Conservation (phyloP, 1,140 invertebrate species). For the Platyura marginata region DNA sequence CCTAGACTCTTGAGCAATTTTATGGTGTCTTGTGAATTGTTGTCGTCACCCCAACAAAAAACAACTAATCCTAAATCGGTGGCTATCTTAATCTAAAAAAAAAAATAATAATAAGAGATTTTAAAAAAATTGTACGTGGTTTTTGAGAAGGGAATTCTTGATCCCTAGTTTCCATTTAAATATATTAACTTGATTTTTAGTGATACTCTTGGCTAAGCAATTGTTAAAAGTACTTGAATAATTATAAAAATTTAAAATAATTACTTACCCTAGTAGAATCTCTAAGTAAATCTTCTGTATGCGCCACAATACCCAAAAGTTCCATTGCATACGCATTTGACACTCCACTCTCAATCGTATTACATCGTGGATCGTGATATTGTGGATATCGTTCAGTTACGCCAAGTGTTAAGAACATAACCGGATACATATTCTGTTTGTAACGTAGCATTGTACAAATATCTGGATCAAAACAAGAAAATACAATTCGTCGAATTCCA, state of each 20-base stretch:
- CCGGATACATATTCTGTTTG: constrained; percentile 91
- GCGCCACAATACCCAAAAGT: constrained; percentile 75
- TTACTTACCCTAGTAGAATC: constrained; percentile 47
- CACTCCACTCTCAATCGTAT: constrained; percentile 60
- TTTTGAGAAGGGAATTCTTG: no score
- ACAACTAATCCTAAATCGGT: constrained; percentile 62
- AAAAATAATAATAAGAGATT: background rate
- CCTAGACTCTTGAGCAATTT: constrained; percentile 69
- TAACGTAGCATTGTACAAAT: constrained; percentile 77
- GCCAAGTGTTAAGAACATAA: constrained; percentile 83
- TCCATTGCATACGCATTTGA: constrained; percentile 60
- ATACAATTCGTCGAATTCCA: constrained; percentile 60
- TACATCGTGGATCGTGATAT: constrained; percentile 69
- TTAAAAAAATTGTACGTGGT: background rate
- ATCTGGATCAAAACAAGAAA: constrained; percentile 91
- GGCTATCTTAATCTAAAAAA: constrained; percentile 44
- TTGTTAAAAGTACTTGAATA: no score
- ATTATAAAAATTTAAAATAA: no score
- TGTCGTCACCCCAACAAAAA: constrained; percentile 94
- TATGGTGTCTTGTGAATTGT: constrained; percentile 75
- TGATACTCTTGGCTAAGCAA: no score
- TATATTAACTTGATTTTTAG: no score
- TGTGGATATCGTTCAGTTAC: constrained; percentile 57
- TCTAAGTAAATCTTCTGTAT: constrained; percentile 76
- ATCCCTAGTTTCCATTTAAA: no score